A percentile compares a stretch with the other conserved stretches of the same genome.
These are phyloP conservation scores for Triplophysa rosa DNA, from an alignment of 2,113 vertebrate species.

Conservation along the genomic window DNA sequence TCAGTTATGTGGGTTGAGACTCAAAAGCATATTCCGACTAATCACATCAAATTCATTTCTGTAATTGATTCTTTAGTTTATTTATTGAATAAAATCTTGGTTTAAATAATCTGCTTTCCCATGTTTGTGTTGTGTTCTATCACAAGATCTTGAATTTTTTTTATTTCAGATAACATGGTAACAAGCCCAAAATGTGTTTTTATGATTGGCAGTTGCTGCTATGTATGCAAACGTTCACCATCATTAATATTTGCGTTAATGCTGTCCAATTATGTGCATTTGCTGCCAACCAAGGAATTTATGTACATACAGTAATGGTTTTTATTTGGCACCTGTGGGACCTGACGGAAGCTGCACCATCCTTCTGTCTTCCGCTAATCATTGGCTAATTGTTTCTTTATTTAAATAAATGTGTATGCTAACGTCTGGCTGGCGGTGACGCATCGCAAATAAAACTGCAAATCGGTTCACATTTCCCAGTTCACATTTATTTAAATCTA, in stretches of 20 bases:
- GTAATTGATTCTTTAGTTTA: too few species aligned
- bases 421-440: neutral
- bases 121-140: neutral
- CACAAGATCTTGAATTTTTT: neutral
- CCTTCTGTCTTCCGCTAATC: constrained; percentile 30
- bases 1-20: neutral
- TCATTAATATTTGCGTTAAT: constrained; percentile 4
- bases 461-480: neutral
- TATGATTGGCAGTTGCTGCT: neutral
- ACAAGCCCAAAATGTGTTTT: neutral
- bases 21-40: neutral
- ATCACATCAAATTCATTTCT: too few species aligned
- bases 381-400: constrained; percentile 28
- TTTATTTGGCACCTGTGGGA: constrained; percentile 39
- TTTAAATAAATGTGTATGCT: constrained; percentile 37
- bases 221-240: neutral
- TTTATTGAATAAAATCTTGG: too few species aligned
- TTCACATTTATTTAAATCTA: neutral
- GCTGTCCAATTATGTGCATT: constrained; percentile 16
- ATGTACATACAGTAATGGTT: constrained; percentile 1
- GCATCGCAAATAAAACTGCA: neutral
- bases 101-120: neutral
- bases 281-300: neutral
- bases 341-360: constrained; percentile 29
- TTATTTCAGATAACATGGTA: too few species aligned